Evolutionary conservation across 1,140 invertebrate genomes (phyloP).

Genomic region (Drosophila burlai): DNA sequence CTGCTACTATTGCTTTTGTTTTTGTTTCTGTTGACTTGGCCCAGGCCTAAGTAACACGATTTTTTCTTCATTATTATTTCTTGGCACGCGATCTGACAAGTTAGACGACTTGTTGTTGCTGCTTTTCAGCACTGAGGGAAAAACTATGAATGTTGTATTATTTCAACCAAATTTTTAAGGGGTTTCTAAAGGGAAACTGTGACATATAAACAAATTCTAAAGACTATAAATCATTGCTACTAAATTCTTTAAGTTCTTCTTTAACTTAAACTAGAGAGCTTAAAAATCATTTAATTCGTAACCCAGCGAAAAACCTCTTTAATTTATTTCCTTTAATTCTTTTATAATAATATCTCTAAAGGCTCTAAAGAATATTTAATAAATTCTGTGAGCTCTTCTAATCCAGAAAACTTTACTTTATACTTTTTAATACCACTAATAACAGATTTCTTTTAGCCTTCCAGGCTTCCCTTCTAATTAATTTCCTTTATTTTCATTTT

Average conservation of each 20-base stretch:
- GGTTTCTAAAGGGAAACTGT: not conserved
- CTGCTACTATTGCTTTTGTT: conserved; percentile 9
- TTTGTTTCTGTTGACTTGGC: conserved; percentile 22
- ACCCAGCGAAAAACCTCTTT: too few relatives aligned
- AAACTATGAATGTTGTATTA: not conserved
- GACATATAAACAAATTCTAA: too few relatives aligned
- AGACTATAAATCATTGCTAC: too few relatives aligned
- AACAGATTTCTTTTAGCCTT: not conserved
- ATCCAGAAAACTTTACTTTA: too few relatives aligned
- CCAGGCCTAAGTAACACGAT: conserved; percentile 75
- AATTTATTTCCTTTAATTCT: too few relatives aligned
- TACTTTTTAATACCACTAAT: too few relatives aligned
- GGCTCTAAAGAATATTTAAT: too few relatives aligned
- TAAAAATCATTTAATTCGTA: too few relatives aligned
- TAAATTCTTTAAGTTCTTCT: not conserved
- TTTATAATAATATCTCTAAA: too few relatives aligned
- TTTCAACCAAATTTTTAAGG: not conserved
- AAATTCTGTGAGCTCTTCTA: not conserved
- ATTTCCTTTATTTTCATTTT: not conserved
- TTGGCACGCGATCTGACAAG: conserved; percentile 82
- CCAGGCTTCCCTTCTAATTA: not conserved
- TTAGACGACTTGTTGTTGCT: conserved; percentile 61
- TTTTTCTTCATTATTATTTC: conserved; percentile 81
- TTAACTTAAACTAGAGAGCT: too few relatives aligned
- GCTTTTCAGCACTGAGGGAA: conserved; percentile 3